Conservation (phyloP, 2,888 invertebrate species). For the Drosophila atripex region DNA sequence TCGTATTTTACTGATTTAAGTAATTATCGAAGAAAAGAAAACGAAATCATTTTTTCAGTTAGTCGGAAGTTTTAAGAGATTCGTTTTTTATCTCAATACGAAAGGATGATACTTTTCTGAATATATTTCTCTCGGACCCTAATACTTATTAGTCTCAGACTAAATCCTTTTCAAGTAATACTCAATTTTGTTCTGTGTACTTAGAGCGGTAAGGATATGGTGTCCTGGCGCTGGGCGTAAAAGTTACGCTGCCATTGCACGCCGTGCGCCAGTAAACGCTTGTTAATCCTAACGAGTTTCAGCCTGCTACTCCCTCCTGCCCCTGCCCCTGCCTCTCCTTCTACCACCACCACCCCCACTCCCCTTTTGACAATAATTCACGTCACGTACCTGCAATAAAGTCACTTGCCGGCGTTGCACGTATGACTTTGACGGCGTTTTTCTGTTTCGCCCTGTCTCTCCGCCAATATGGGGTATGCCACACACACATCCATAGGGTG, state of each 20-base stretch:
- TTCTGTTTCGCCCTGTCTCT: conserved; percentile 23
- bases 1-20: background rate
- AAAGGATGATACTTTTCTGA: too few relatives aligned
- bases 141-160: background rate
- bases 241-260: conserved; percentile 64
- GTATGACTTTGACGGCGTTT: conserved; percentile 77
- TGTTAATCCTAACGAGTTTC: conserved; percentile 80
- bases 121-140: too few relatives aligned
- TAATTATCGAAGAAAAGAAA: too few relatives aligned
- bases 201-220: conserved; percentile 11
- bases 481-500: conserved; percentile 8
- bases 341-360: conserved; percentile 5
- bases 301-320: conserved; percentile 20
- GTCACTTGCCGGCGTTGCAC: conserved; percentile 78
- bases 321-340: background rate
- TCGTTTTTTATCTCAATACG: too few relatives aligned
- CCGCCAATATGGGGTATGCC: conserved; percentile 4
- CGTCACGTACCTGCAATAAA: conserved; percentile 80
- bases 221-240: conserved; percentile 29
- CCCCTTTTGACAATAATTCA: conserved; percentile 76
- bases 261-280: conserved; percentile 76
- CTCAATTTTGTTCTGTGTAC: background rate
- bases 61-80: background rate
- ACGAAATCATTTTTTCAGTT: too few relatives aligned
- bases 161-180: too few relatives aligned